These are phyloP conservation scores for Dufourea novaeangliae DNA, from an alignment of 1,140 invertebrate species.

Conservation along the genomic window DNA sequence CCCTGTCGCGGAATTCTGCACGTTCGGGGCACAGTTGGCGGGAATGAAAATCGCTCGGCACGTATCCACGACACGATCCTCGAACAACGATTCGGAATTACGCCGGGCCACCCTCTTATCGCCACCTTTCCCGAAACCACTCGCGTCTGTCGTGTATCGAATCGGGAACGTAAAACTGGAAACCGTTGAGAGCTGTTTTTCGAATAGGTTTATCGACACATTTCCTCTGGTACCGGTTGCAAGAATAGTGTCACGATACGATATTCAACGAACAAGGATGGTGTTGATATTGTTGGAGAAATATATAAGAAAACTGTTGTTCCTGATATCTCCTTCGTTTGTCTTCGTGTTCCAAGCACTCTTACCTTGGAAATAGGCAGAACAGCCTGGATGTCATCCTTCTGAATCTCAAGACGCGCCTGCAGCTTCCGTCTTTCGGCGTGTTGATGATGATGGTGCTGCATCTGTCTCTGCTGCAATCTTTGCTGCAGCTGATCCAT, in stretches of 20 bases:
- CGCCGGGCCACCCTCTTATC: neutral
- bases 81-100: neutral
- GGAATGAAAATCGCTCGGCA: constrained; percentile 26
- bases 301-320: too few species aligned
- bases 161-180: neutral
- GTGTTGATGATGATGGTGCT: constrained; percentile 79
- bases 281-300: too few species aligned
- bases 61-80: constrained; percentile 1
- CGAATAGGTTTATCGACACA: neutral
- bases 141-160: neutral
- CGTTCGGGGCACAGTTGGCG: constrained; percentile 24
- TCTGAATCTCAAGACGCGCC: constrained; percentile 93
- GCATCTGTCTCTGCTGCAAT: constrained; percentile 82
- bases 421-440: constrained; percentile 87
- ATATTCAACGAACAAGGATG: too few species aligned
- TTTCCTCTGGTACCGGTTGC: too few species aligned
- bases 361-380: constrained; percentile 96
- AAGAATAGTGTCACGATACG: too few species aligned
- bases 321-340: too few species aligned
- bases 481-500: constrained; percentile 78
- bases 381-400: constrained; percentile 96
- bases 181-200: neutral
- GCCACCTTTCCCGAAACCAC: neutral
- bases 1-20: constrained; percentile 22
- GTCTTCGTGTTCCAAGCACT: neutral